Percentiles rank a stretch among this genome's conserved stretches.
Evolutionary conservation across 2,888 invertebrate genomes (phyloP).

Genomic region (Eurytoma adleriae): DNA sequence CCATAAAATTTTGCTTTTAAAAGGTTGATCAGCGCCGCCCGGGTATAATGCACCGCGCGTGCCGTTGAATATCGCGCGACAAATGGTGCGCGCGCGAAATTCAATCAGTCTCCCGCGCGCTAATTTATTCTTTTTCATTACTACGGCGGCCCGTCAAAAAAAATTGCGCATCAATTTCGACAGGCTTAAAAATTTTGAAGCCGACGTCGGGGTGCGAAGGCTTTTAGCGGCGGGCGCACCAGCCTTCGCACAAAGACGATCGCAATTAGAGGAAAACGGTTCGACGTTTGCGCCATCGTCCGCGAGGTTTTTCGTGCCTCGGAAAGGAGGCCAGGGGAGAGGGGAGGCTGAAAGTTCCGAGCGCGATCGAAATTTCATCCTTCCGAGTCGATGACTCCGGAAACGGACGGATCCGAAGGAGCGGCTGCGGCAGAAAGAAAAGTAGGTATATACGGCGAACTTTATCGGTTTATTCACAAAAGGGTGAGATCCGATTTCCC

Average conservation of each 20-base stretch:
- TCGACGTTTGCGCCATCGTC: slow-evolving; percentile 2
- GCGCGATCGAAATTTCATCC: not conserved
- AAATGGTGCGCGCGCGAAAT: slow-evolving; percentile 47
- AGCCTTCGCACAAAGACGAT: not conserved
- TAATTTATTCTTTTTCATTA: slow-evolving; percentile 16
- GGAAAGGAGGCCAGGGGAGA: too few relatives aligned
- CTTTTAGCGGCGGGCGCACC: slow-evolving; percentile 12
- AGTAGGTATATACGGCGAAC: not conserved
- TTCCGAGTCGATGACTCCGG: slow-evolving; percentile 16
- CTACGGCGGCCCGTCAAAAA: slow-evolving; percentile 4
- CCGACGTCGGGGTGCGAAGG: slow-evolving; percentile 12
- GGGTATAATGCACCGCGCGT: slow-evolving; percentile 14
- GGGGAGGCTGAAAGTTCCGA: slow-evolving; percentile 3
- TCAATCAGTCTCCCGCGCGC: slow-evolving; percentile 41
- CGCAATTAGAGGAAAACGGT: not conserved
- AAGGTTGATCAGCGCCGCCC: slow-evolving; percentile 36
- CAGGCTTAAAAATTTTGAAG: slow-evolving; percentile 45
- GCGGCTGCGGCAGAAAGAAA: not conserved
- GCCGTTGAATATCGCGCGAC: slow-evolving; percentile 10
- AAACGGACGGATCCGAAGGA: not conserved
- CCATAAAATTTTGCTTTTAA: slow-evolving; percentile 48
- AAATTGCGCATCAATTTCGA: slow-evolving; percentile 44
- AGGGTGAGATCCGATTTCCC: slow-evolving; percentile 20
- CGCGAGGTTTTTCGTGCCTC: not conserved
- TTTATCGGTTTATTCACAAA: slow-evolving; percentile 19